phyloP scores from a whole-genome alignment of 2,113 vertebrate species.

The Megaceryle maxima region DNA sequence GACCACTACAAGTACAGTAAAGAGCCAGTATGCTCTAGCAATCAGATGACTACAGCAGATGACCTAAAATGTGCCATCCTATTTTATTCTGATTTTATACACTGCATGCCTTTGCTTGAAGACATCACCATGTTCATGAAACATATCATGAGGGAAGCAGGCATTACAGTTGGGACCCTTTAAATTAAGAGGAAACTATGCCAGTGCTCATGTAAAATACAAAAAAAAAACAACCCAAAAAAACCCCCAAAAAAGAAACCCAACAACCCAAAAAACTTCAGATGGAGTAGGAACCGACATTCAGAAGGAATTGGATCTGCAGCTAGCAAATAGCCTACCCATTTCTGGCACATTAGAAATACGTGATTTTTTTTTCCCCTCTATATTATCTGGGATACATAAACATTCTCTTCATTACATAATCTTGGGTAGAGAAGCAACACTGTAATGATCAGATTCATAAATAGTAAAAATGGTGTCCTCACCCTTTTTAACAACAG shows the following conservation, averaged over 20 bases:
- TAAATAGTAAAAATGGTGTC: neutral
- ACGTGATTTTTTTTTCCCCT: neutral
- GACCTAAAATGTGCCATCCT: neutral
- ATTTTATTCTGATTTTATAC: neutral
- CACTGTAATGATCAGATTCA: neutral
- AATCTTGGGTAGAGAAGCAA: neutral
- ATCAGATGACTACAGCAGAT: neutral
- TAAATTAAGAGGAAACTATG: neutral
- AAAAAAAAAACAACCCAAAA: neutral
- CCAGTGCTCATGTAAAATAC: neutral
- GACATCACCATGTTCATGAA: neutral
- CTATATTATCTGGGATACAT: neutral
- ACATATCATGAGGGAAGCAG: neutral
- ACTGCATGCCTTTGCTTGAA: neutral
- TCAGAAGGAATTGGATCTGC: neutral
- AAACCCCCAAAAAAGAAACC: too few species aligned
- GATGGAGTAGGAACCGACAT: neutral
- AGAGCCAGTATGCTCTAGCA: neutral
- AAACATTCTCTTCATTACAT: neutral
- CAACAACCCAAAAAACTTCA: too few species aligned
- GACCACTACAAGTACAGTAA: neutral
- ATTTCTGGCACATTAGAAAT: neutral
- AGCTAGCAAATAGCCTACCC: neutral
- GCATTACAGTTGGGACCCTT: fast-evolving
- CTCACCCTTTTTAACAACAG: neutral